Base-by-base conservation (phyloP, 2,113 vertebrate genomes). In the Hippocampus comes region DNA sequence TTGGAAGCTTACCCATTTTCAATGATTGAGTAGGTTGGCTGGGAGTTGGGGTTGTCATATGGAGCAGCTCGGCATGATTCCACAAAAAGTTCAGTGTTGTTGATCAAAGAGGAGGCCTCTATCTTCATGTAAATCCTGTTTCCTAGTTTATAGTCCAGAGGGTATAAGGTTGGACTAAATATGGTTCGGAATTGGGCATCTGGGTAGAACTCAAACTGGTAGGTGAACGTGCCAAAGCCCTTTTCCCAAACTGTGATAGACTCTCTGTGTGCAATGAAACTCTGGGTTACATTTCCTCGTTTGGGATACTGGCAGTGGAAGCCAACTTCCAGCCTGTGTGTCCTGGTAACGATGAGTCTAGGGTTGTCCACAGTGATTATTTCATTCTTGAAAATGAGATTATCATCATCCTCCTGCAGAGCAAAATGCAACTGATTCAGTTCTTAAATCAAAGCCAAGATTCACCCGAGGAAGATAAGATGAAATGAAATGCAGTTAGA, bases 261-360 rank as follows among this genome's bases (percentile, higher is more conserved):
- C 1, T 4, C 56, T 14, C 89, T 87, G 70, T 89, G 87, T 7
- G 59, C 85, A 0, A 21, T 69, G 81, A 90, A 93, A 49, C 82
- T 11, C 71, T 71, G 42, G 0, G 81, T 81, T 60, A 91, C 77
- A 0, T 88, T 89, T 5, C 75, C 86, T 20, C 41, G 78, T 81
- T 91, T 93, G 30, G 88, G 70, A 66, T 91, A 93, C 80, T 86
- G 84, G 70, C 91, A 93, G 68, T 73, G 85, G 85, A 93, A 91
- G 38, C 76, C 68, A 3, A 89, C 75, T 21, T 89, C 86, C 72
- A 90, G 43, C 49, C 78, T 78, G 23, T 92, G 78, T 30, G 83
- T 84, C 72, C 90, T 88, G 76, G 89, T 90, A 75, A 93, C 90
- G 41, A 91, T 15, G 11, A 64, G 21, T 0, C 0, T 5, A 0